Evolutionary conservation across 2,113 vertebrate genomes (phyloP).

Genomic region (Meles meles): DNA sequence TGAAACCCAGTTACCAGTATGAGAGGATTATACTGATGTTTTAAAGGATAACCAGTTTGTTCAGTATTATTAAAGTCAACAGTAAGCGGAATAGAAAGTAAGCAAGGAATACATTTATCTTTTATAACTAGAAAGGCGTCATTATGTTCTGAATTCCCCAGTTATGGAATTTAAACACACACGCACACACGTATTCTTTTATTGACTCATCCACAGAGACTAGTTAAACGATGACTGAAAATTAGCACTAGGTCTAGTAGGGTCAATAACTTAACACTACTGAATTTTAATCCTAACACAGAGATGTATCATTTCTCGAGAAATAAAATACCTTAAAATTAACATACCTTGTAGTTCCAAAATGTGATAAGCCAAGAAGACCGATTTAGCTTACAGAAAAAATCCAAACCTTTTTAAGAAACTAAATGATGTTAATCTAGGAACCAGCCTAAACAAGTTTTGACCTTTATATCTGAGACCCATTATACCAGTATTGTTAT

Average conservation of each 20-base stretch:
- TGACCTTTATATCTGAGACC: background rate
- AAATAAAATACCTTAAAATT: background rate
- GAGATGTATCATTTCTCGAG: background rate
- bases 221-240: background rate
- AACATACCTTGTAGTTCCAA: background rate
- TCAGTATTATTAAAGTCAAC: background rate
- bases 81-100: background rate
- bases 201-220: background rate
- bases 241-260: background rate
- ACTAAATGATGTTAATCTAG: background rate
- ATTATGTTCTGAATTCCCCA: background rate
- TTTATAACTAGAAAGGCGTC: background rate
- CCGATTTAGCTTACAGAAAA: background rate
- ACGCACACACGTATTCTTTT: background rate
- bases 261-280: background rate
- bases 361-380: background rate
- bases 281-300: background rate
- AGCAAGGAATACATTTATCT: background rate
- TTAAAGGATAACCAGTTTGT: background rate
- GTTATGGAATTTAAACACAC: background rate
- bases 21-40: conserved; percentile 34
- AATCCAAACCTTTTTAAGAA: background rate
- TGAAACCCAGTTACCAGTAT: conserved; percentile 21
- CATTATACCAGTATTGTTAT: background rate
- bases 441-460: background rate